Percentiles rank a stretch among this genome's conserved stretches.
Evolutionary conservation across 2,888 invertebrate genomes (phyloP).

Genomic region (Chironomus tentans): DNA sequence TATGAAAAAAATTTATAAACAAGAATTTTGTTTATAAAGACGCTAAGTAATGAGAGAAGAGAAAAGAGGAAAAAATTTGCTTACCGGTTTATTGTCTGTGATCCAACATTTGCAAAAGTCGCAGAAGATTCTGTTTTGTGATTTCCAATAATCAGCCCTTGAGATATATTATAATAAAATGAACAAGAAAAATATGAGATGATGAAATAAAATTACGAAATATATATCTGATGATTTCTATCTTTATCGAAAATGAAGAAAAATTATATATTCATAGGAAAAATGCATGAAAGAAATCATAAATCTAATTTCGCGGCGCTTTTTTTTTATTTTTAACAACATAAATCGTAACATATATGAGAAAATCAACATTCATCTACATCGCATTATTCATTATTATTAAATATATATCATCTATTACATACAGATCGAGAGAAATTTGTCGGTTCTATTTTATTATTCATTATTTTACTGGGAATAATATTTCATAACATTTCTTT

Average conservation of each 20-base stretch:
- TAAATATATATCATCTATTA: neutral
- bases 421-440: neutral
- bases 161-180: constrained; percentile 29
- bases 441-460: neutral
- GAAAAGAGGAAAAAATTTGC: constrained; percentile 30
- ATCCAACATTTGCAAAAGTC: constrained; percentile 99
- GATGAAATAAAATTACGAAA: neutral
- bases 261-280: neutral
- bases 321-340: constrained; percentile 20
- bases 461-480: neutral
- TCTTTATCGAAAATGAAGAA: neutral
- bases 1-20: neutral
- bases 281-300: constrained; percentile 13
- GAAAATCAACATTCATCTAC: constrained; percentile 1
- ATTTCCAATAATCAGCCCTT: constrained; percentile 96
- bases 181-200: neutral
- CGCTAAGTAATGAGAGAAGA: neutral
- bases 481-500: neutral
- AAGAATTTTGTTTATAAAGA: no score
- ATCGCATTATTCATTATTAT: neutral
- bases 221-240: no score
- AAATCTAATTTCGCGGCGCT: constrained; percentile 18
- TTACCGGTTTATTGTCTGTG: constrained; percentile 88
- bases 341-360: constrained; percentile 8
- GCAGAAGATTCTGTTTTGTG: constrained; percentile 89